Evolutionary conservation across 2,113 vertebrate genomes (phyloP), one percentile per base, ranked within the genome.

Genomic region (Ascaphus truei): DNA sequence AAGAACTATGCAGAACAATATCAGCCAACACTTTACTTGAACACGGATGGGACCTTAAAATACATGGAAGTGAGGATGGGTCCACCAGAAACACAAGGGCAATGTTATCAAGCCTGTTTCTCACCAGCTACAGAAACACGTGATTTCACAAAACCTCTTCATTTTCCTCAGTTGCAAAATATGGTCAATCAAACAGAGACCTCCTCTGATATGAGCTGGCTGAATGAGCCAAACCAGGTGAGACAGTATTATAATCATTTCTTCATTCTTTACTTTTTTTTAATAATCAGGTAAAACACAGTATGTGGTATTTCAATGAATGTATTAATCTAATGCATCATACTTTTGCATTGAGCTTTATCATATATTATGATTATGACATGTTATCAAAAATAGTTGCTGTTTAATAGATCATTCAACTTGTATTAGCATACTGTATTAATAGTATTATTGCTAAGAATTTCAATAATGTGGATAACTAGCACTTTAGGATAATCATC

Each of bases 31-130:
- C 82, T 95, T 10, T 93, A 95, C 74, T 85, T 94, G 75, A 93
- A 89, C 81, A 85, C 91, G 6, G 93, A 94, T 0, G 93, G 93
- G 71, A 94, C 93, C 1, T 88, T 95, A 36, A 93, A 93, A 77
- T 95, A 96, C 83, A 92, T 96, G 90, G 94, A 96, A 79, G 94
- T 96, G 75, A 92, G 93, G 11, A 84, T 94, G 75, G 85, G 88
- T 73, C 92, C 93, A 77, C 83, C 92, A 23, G 83, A 92, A 78
- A 83, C 93, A 5, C 92, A 90, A 71, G 91, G 89, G 76, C 93
- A 90, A 58, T 87, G 88, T 74, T 93, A 95, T 81, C 80, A 92
- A 81, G 92, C 93, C 20, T 92, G 88, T 76, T 91, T 89, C 75
- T 90, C 92, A 50, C 89, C 87, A 1, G 89, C 84, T 77, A 92